A percentile compares a stretch with the other conserved stretches of the same genome.
phyloP scores from a whole-genome alignment of 1,140 invertebrate species.

The Drosophila aff. region DNA sequence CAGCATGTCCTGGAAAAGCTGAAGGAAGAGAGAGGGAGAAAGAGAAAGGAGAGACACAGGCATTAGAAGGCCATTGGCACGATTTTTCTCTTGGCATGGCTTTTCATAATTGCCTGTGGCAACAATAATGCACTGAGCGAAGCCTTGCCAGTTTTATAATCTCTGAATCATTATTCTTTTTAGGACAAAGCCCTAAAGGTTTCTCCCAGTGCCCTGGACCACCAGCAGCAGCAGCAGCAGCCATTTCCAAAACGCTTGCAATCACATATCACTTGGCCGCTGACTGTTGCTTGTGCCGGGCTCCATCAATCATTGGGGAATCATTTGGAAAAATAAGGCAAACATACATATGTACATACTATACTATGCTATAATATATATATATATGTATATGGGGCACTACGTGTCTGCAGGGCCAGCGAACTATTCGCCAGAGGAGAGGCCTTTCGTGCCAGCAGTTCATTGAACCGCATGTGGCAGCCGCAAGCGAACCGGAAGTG shows the following conservation, averaged over 20 bases:
- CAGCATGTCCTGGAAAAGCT: constrained; percentile 48
- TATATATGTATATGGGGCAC: constrained; percentile 11
- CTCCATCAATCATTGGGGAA: constrained; percentile 59
- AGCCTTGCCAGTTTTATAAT: background rate
- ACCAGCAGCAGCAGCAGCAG: background rate
- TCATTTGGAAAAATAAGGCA: constrained; percentile 44
- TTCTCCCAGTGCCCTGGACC: constrained; percentile 17
- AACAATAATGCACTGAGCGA: constrained; percentile 47
- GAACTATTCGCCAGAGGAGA: constrained; percentile 20
- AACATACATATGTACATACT: background rate
- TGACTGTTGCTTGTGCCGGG: constrained; percentile 12
- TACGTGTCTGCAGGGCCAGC: constrained; percentile 28
- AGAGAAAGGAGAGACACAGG: background rate
- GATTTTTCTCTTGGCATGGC: constrained; percentile 52
- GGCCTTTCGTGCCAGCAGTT: constrained; percentile 43
- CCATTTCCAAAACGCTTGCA: constrained; percentile 28
- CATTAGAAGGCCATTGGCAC: constrained; percentile 66
- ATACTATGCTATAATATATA: background rate
- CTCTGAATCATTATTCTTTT: background rate
- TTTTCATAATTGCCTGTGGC: constrained; percentile 65
- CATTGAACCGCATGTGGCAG: constrained; percentile 41
- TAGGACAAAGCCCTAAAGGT: background rate
- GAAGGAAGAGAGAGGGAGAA: constrained; percentile 15
- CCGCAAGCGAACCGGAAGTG: constrained; percentile 39
- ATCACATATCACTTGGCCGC: constrained; percentile 43